Conservation (phyloP, 1,140 invertebrate genomes). For the Amyelois transitella region DNA sequence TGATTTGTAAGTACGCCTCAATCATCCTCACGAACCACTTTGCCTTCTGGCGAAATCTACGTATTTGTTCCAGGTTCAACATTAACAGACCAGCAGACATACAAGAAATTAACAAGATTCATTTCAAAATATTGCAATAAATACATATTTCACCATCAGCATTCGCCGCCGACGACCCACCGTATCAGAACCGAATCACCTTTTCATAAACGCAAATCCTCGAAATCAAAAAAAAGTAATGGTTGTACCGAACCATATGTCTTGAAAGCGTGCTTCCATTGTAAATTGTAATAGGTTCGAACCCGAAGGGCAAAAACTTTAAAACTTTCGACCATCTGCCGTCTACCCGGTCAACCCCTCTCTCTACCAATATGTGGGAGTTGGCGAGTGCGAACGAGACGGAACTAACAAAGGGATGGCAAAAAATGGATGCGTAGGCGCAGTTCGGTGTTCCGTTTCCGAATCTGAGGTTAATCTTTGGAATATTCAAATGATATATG, state of each 20-base stretch:
- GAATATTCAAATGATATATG: not conserved
- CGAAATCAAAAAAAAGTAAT: not conserved
- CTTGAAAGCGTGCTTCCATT: not conserved
- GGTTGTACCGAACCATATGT: not conserved
- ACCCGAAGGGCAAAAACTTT: not conserved
- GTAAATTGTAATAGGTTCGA: not conserved
- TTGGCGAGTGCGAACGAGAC: not conserved
- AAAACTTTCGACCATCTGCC: not conserved
- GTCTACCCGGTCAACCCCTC: not conserved
- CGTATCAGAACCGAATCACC: not conserved
- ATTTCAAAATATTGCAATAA: no score
- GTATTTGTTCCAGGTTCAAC: no score
- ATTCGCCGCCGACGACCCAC: not conserved
- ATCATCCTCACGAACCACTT: no score
- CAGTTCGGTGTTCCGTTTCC: not conserved
- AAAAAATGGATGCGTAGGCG: not conserved
- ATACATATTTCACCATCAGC: no score
- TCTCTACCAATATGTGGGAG: not conserved
- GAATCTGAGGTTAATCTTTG: not conserved
- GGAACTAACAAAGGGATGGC: not conserved
- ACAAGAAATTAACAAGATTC: no score
- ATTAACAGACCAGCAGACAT: no score
- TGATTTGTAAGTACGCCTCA: no score
- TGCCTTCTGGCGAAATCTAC: no score
- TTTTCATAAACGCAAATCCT: not conserved